Base-by-base conservation (phyloP, 92 coral and sea anemone species). In the Porites rus region DNA sequence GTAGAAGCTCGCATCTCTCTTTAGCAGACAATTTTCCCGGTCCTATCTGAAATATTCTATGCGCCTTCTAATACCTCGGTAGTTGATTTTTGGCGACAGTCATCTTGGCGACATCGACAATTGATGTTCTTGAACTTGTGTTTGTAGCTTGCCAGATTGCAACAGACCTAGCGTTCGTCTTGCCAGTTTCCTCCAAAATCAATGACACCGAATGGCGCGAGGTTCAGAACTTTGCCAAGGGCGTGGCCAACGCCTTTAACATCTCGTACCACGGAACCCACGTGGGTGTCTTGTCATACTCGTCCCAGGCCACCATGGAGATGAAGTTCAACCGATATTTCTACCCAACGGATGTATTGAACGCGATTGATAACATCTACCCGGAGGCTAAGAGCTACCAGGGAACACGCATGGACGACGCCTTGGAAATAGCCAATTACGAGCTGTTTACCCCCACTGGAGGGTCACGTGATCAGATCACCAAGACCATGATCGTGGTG, bases 291-390 rank as follows among this genome's bases (percentile, higher is more conserved):
- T 86, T 97, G 76, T 96, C 97, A 2, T 97, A 97, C 89, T 97
- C 98, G 60, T 91, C 95, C 80, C 96, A 93, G 84, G 98, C 99
- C 8, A 95, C 98, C 24, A 80, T 97, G 89, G 99, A 97, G 82
- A 82, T 97, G 79, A 97, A 95, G 82, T 91, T 97, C 84, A 91
- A 95, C 91, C 95, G 98, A 6, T 97, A 93, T 72, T 97, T 61
- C 86, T 96, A 95, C 72, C 94, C 86, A 20, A 88, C 93, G 68
- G 99, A 97, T 86, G 90, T 97, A 69, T 72, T 95, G 75, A 94
- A 83, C 58, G 96, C 92, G 56, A 87, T 97, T 70, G 98, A 97
- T 43, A 95, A 93, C 77, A 89, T 95, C 60, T 95, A 90, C 90
- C 98, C 98, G 4, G 98, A 95, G 51, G 98, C 98, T 38, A 88